A percentile compares a stretch with the other conserved stretches of the same genome.
These are phyloP conservation scores for Thryonomys swinderianus DNA, from an alignment of 2,113 vertebrate genomes.

Conservation along the genomic window DNA sequence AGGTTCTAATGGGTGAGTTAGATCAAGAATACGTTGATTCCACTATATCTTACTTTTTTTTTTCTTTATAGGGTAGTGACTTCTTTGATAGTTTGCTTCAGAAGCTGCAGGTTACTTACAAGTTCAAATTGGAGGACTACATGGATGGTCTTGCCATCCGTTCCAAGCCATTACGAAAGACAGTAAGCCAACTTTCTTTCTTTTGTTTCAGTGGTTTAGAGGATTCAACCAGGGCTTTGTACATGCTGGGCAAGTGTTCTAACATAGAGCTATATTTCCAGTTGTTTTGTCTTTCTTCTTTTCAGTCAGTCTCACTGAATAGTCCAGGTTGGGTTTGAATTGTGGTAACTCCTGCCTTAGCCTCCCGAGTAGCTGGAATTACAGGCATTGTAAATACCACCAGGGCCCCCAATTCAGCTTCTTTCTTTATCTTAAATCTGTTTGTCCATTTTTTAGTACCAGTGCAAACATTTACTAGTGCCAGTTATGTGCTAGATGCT, in stretches of 20 bases:
- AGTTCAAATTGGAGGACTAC: conserved; percentile 97
- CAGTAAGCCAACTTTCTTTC: conserved; percentile 84
- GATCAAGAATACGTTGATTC: conserved; percentile 18
- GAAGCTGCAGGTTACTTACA: conserved; percentile 96
- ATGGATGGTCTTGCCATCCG: conserved; percentile 98
- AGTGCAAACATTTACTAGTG: conserved; percentile 28
- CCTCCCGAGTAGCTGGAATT: background rate
- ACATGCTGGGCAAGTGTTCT: background rate
- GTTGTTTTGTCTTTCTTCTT: background rate
- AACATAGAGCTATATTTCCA: background rate
- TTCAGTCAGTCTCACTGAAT: background rate
- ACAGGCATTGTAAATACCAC: background rate
- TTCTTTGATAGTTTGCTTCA: conserved; percentile 96
- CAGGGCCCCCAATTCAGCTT: background rate
- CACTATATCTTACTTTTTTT: conserved; percentile 3
- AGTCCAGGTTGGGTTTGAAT: background rate
- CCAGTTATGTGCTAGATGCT: background rate
- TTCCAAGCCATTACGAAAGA: conserved; percentile 95
- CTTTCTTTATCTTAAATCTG: conserved; percentile 56
- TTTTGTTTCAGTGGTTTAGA: background rate
- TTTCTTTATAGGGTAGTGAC: conserved; percentile 90
- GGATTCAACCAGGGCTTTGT: background rate
- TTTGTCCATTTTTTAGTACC: background rate
- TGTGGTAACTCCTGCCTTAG: background rate
- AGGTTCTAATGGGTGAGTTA: conserved; percentile 44